Conservation (phyloP, 2,888 invertebrate species). For the Drosophila meridionalis region DNA sequence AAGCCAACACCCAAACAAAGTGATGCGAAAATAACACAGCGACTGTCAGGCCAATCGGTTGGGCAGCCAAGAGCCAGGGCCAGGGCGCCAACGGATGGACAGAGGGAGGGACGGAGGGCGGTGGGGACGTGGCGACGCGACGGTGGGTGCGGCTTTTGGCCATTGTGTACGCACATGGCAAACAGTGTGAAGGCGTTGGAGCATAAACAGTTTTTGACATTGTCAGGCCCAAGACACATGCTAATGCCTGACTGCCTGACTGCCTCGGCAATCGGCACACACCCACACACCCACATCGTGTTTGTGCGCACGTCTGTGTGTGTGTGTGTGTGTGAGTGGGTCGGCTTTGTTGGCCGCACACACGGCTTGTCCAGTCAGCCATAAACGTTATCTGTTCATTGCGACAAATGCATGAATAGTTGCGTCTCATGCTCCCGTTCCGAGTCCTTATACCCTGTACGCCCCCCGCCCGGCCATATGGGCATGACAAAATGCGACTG, state of each 20-base stretch:
- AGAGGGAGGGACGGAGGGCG: background rate
- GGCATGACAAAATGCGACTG: background rate
- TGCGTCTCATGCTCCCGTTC: constrained; percentile 29
- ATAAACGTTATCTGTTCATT: constrained; percentile 75
- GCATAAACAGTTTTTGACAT: constrained; percentile 80
- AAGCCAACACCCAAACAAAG: constrained; percentile 78
- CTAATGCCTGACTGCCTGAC: constrained; percentile 64
- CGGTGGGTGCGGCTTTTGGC: constrained; percentile 19
- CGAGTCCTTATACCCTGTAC: constrained; percentile 43
- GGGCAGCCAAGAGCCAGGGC: background rate
- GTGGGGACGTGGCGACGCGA: background rate
- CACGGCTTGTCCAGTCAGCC: constrained; percentile 67
- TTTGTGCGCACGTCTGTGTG: background rate
- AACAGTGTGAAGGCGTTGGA: constrained; percentile 74
- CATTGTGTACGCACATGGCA: constrained; percentile 68
- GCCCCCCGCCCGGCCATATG: constrained; percentile 3
- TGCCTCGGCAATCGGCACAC: constrained; percentile 14
- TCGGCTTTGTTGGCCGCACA: constrained; percentile 39
- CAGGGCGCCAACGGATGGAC: background rate
- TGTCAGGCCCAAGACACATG: constrained; percentile 77
- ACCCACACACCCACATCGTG: constrained; percentile 11
- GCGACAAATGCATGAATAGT: constrained; percentile 76
- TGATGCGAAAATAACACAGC: constrained; percentile 59
- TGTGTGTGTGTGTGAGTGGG: constrained; percentile 17
- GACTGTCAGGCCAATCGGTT: constrained; percentile 39